Evolutionary conservation across 2,888 invertebrate species (phyloP), one percentile per base, ranked within the genome.

Genomic region (Drosophila nr. medialis): DNA sequence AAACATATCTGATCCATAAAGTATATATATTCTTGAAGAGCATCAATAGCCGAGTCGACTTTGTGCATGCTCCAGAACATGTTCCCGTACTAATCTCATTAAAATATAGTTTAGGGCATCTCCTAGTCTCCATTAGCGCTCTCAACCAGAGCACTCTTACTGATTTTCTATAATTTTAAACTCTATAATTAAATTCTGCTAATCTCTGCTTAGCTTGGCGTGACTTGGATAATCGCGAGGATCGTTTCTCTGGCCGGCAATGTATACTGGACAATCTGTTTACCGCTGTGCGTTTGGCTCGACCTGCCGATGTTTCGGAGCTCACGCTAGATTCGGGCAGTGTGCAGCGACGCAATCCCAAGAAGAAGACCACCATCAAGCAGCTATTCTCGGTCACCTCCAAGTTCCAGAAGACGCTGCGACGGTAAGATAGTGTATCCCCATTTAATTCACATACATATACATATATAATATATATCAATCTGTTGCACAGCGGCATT

Each of bases 381-480:
- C 98, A 99, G 91, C 94, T 99, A 45, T 99, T 99, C 93, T 97
- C 98, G 0, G 98, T 98, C 13, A 97, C 98, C 60, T 98, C 98
- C 91, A 99, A 99, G 94, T 99, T 99, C 92, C 98, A 99, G 93
- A 99, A 99, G 93, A 96, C 96, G 90, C 94, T 99, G 71, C 95
- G 97, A 91, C 95, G 96, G 96, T 96, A 38, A 29, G 32, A 10
- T 3, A 5, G 1, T 5, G n/a, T 6, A 15, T 10, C 10, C n/a
- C 38, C 13, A 11, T 6, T 21, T 3, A 8, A 48, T 29, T 2
- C 1, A 1, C 18, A 2, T 40, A 29, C 4, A 8, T 30, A 0
- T 38, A 38, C 11, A 2, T 38, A 38, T 13, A 2, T 48, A 36
- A 40, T 50, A 18, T 24, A 30, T 21, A 94, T 94, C 7, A 27